Evolutionary conservation across 2,888 invertebrate genomes (phyloP).

Genomic region (Oxyscelio sp.): DNA sequence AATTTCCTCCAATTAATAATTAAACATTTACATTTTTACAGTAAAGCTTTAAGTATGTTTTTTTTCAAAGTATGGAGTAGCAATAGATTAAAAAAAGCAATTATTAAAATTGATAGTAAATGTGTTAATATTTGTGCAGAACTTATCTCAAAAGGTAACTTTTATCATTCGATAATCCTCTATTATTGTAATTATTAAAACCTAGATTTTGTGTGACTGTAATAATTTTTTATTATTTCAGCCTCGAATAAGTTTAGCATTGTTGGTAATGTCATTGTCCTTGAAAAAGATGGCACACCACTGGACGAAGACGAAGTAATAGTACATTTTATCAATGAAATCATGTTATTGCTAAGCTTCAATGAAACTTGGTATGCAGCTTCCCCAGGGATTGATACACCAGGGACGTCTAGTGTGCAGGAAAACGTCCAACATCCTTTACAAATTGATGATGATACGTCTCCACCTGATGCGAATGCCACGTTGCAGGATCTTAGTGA

Average conservation of each 20-base stretch:
- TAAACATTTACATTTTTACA: no score
- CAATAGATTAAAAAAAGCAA: slow-evolving; percentile 19
- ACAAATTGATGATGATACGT: no score
- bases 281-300: slow-evolving; percentile 14
- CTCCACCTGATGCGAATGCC: no score
- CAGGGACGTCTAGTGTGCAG: no score
- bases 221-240: slow-evolving; percentile 20
- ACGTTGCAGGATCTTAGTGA: no score
- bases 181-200: no score
- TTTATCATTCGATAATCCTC: no score
- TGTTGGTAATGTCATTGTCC: background rate
- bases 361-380: slow-evolving; percentile 16
- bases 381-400: background rate
- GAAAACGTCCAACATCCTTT: no score
- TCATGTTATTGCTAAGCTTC: slow-evolving; percentile 2
- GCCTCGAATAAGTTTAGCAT: slow-evolving; percentile 17
- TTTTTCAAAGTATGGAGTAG: slow-evolving; percentile 33
- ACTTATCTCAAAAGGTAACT: slow-evolving; percentile 9
- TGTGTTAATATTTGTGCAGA: slow-evolving; percentile 8
- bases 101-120: slow-evolving; percentile 13
- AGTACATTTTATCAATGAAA: slow-evolving; percentile 12
- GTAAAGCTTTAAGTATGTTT: no score
- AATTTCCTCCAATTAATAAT: no score
- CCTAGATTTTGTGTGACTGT: no score
- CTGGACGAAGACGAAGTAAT: slow-evolving; percentile 18